These are phyloP conservation scores for Iselma pallidipennis DNA, from an alignment of 2,888 invertebrate species.

Conservation along the genomic window DNA sequence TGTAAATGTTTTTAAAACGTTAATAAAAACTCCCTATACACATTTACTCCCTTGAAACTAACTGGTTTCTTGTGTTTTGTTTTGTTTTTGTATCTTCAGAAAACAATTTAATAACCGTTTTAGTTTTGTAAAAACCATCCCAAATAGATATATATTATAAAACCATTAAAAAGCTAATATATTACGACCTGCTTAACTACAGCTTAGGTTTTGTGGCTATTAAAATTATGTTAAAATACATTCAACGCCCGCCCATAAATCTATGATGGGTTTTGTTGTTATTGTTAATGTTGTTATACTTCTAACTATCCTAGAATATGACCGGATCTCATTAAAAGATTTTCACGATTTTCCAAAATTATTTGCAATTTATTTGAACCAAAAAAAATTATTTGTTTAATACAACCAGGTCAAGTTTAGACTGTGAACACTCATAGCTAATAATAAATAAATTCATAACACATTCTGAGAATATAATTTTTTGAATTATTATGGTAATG, in stretches of 20 bases:
- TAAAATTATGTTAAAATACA: slow-evolving; percentile 50
- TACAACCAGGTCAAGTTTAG: slow-evolving; percentile 30
- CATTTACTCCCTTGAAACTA: no score
- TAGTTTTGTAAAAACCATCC: slow-evolving; percentile 42
- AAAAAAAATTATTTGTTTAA: slow-evolving; percentile 49
- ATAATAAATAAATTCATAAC: slow-evolving; percentile 28
- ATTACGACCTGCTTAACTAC: slow-evolving; percentile 47
- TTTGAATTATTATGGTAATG: slow-evolving; percentile 58
- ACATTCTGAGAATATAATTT: slow-evolving; percentile 48
- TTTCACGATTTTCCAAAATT: no score
- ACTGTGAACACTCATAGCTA: slow-evolving; percentile 38
- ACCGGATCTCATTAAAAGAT: no score
- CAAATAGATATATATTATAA: slow-evolving; percentile 52
- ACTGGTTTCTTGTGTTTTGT: no score
- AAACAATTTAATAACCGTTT: slow-evolving; percentile 42
- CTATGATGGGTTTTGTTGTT: slow-evolving; percentile 15
- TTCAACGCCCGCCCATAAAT: slow-evolving; percentile 49
- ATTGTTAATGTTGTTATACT: no score
- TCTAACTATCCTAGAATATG: no score
- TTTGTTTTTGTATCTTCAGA: no score
- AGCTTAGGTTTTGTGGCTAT: slow-evolving; percentile 42
- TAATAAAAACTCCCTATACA: no score
- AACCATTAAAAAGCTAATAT: slow-evolving; percentile 51
- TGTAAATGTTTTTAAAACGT: background rate
- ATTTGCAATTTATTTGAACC: no score